Conservation (phyloP, 2,113 vertebrate species). For the Tricholaema leucomelas region DNA sequence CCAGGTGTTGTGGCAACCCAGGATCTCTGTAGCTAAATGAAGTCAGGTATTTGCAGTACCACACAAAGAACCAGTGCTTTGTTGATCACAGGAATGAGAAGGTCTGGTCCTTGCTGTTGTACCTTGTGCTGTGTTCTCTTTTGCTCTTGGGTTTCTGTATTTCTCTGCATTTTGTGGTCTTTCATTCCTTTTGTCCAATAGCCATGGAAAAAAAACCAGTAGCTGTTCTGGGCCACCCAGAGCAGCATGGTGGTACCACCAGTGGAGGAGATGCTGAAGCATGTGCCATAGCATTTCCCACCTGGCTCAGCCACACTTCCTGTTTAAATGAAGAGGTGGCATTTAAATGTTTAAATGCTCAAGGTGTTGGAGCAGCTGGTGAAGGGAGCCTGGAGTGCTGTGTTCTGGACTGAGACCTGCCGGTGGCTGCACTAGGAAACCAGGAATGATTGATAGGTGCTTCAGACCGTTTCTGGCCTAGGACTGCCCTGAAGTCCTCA, state of each 20-base stretch:
- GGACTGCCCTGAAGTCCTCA: conserved; percentile 13
- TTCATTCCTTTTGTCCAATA: background rate
- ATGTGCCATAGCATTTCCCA: conserved; percentile 68
- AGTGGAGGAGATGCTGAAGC: background rate
- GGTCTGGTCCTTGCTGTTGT: background rate
- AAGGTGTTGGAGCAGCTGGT: conserved; percentile 15
- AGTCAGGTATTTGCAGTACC: background rate
- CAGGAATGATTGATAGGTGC: background rate
- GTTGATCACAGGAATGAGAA: background rate
- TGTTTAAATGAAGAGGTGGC: conserved; percentile 43
- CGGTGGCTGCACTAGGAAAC: background rate
- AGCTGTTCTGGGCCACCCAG: background rate
- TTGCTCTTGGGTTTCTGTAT: background rate
- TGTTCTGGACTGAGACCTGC: conserved; percentile 25
- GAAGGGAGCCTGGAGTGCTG: conserved; percentile 35
- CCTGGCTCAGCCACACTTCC: conserved; percentile 58
- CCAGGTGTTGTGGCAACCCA: background rate
- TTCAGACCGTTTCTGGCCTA: background rate
- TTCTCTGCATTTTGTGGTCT: background rate
- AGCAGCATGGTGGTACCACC: background rate
- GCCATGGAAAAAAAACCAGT: background rate
- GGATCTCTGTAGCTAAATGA: background rate
- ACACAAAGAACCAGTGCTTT: background rate
- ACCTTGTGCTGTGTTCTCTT: background rate
- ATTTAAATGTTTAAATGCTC: no score